Percentiles rank a stretch among this genome's conserved stretches.
Conservation (phyloP, 2,797 vertebrate genomes). For the Myotis vivesi region DNA sequence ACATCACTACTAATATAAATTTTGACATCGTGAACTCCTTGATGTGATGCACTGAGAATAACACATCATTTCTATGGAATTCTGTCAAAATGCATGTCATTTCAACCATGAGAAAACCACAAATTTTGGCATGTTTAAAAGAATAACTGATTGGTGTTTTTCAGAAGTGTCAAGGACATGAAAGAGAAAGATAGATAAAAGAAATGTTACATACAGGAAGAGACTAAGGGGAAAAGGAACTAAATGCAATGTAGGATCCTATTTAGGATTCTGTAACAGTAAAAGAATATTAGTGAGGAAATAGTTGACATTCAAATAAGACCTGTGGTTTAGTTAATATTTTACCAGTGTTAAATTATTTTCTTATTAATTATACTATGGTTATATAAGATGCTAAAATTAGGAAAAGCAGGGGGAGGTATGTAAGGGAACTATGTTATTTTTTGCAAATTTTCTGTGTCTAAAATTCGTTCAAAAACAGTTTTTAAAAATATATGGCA, state of each 20-base stretch:
- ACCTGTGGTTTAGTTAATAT: not conserved
- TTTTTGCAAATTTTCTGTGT: slow-evolving; percentile 36
- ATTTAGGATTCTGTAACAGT: not conserved
- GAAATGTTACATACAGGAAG: not conserved
- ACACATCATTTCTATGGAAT: not conserved
- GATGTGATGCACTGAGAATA: not conserved
- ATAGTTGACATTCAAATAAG: not conserved
- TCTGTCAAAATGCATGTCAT: not conserved
- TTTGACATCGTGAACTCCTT: not conserved
- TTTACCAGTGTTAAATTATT: slow-evolving; percentile 31
- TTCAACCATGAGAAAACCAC: not conserved
- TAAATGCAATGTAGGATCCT: not conserved
- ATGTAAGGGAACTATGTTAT: not conserved
- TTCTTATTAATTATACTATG: slow-evolving; percentile 19
- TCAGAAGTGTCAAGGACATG: not conserved
- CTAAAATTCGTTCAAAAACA: slow-evolving; percentile 47
- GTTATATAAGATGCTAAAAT: slow-evolving; percentile 43
- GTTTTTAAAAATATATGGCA: not conserved
- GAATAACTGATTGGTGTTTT: not conserved
- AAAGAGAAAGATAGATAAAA: not conserved
- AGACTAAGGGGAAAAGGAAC: not conserved
- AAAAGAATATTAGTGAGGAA: not conserved
- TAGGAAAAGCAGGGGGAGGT: not conserved
- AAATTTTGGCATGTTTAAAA: not conserved
- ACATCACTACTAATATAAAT: not conserved